Base-by-base conservation (phyloP, 1,140 invertebrate genomes). In the Metaphire vulgaris region DNA sequence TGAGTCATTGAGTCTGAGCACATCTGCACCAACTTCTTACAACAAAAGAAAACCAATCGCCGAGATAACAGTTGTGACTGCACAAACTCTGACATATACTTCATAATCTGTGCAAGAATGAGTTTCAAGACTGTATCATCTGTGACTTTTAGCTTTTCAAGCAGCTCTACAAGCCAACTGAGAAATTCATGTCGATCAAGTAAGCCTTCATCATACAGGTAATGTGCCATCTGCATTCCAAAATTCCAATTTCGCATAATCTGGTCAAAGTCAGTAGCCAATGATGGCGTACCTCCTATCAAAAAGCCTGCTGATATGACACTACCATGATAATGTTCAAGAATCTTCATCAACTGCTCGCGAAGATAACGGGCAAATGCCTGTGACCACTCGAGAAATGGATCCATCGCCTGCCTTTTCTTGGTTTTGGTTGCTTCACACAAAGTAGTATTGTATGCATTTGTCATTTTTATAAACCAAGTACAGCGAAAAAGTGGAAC, bases 391-490 rank as follows among this genome's bases (percentile, higher is more conserved):
- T 98, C n/a, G 73, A 82, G 77, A 67, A 81, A 84, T 70, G 84
- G 85, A 72, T 86, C 85, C 1, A 80, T 30, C 16, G 56, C 80
- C 32, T 83, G 82, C 76, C 82, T 78, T 67, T 82, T 83, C 71
- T 80, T 79, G 26, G 82, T 80, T 66, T 86, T 87, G 1, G 82
- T 81, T n/a, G 94, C 93, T 86, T 99, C 96, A 1, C 94, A 93
- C 67, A 97, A 92, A 67, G 95, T 94, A 1, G 94, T 91, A 31
- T 94, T 95, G 82, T 97, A 96, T 31, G 94, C 95, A 34, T 94
- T 95, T 81, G 94, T 96, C 78, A 98, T 90, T 88, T 98, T 99
- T 71, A 98, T 95, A 81, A 97, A 97, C 96, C 96, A 99, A 15
- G 94, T 91, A 33, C 96, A 95, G 81, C 95, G 88, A 30, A 95